Conservation (phyloP, 2,888 invertebrate genomes). For the Diarsia rubi region DNA sequence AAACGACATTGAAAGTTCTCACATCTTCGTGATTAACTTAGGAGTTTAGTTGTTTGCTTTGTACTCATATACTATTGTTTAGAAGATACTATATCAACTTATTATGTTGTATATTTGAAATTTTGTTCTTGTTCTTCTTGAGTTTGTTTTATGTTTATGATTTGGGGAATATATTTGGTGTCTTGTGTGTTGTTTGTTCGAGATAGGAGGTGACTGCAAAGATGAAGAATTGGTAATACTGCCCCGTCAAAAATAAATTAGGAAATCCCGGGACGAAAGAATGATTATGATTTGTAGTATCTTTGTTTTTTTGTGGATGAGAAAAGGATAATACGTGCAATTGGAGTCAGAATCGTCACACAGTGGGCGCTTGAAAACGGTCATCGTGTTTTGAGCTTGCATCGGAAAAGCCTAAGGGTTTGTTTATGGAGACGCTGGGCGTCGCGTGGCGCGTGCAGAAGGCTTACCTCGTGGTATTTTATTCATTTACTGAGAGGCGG, state of each 20-base stretch:
- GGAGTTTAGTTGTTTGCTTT: conserved; percentile 60
- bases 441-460: too few species aligned
- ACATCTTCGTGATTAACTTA: conserved; percentile 56
- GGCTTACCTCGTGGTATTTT: too few species aligned
- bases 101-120: conserved; percentile 27
- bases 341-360: too few species aligned
- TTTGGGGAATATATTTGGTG: not conserved
- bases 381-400: too few species aligned
- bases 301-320: conserved; percentile 7
- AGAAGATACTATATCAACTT: conserved; percentile 46
- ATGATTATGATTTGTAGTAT: not conserved
- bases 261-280: not conserved
- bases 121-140: conserved; percentile 21
- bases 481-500: too few species aligned
- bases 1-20: conserved; percentile 57
- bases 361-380: too few species aligned
- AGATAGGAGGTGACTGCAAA: not conserved
- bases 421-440: too few species aligned
- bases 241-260: not conserved
- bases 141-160: conserved; percentile 20
- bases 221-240: not conserved
- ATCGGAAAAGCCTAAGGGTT: too few species aligned
- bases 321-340: not conserved
- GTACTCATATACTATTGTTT: conserved; percentile 41
- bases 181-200: conserved; percentile 4